Base-by-base conservation (phyloP, 2,888 invertebrate species). In the Drepana falcataria region DNA sequence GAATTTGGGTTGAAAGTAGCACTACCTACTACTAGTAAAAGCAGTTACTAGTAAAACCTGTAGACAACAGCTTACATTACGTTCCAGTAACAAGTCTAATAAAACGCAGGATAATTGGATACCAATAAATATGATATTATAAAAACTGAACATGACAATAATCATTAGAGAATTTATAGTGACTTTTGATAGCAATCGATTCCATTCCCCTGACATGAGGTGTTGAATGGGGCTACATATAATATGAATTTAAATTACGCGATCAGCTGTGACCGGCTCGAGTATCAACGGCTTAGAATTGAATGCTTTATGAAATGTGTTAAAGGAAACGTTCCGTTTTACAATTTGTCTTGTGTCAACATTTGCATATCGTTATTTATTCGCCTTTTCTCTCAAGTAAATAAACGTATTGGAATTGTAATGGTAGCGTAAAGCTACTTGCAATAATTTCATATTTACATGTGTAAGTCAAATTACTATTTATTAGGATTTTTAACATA, bases 161-260 rank as follows among this genome's bases (percentile, higher is more conserved):
- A 74, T 75, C 68, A 75, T 71, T 75, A 77, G 71, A 61, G 70
- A 70, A 77, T 79, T 75, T 74, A 77, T 62, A 68, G 63, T 65
- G 64, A 52, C 57, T 61, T 67, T 69, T 60, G 60, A 67, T 62
- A 44, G 6, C 58, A 61, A 60, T 63, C 61, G 56, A 58, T 79
- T 80, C 81, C 79, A 81, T 81, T 82, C 82, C 81, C 82, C 80
- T 79, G 80, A 69, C 79, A 76, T 73, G 73, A 71, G 73, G 78
- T 71, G 64, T 21, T 21, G 21, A 21, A 21, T 63, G 68, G 57
- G 60, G 59, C 21, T 53, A 59, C 58, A 55, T 54, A 53, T 55
- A 58, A 66, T 63, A 62, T 61, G 21, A 21, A 21, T 65, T 35
- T 48, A 37, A 37, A 48, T 41, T 49, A 40, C 34, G 51, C 51